These are phyloP conservation scores for Imbricaverruca yamaguchii DNA, from an alignment of 2,888 invertebrate species.

Conservation along the genomic window DNA sequence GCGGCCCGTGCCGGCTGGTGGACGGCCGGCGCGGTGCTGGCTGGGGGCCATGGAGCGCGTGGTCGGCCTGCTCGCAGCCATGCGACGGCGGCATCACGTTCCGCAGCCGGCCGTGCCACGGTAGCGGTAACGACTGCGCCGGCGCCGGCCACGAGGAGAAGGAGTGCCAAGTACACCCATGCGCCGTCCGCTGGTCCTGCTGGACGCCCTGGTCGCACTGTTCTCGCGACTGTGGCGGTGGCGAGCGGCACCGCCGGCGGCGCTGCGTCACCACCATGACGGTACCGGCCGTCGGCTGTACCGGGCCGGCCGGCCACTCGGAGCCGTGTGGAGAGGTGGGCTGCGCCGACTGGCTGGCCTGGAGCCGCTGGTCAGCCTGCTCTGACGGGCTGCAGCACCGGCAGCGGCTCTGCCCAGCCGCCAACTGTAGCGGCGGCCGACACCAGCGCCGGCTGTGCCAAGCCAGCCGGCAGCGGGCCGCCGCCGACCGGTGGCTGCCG, in stretches of 20 bases:
- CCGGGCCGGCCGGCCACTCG: not conserved
- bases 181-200: not conserved
- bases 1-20: not conserved
- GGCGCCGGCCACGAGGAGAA: constrained; percentile 14
- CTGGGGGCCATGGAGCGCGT: not conserved
- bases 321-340: not conserved
- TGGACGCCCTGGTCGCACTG: not conserved
- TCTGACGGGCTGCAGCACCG: not conserved
- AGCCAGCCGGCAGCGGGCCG: not conserved
- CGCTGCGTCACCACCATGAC: not conserved
- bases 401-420: not conserved
- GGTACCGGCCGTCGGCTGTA: not conserved
- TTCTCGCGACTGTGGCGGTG: not conserved
- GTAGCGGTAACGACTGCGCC: not conserved
- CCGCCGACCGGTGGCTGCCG: not conserved
- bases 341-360: constrained; percentile 1
- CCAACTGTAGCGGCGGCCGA: not conserved
- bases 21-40: not conserved
- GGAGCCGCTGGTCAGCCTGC: not conserved
- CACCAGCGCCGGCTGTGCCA: not conserved
- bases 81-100: not conserved
- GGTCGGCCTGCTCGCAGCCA: not conserved
- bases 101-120: not conserved
- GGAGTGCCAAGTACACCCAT: not conserved
- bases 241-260: not conserved